Conservation (phyloP, 37 sponge, comb jelly and placozoan genomes). For the Halichondria panicea region DNA sequence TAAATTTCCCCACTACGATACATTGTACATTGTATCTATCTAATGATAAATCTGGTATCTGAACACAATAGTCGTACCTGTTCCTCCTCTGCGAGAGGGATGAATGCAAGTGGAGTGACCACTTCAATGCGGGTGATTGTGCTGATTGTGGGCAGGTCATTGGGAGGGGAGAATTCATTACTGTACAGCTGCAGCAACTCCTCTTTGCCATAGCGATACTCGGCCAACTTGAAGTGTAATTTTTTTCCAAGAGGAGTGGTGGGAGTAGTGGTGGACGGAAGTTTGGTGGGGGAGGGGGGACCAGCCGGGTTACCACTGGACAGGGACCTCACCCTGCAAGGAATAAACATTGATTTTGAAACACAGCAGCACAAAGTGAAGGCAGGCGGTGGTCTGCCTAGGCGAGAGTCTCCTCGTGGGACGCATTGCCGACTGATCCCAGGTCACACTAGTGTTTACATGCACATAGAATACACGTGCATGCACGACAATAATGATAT, state of each 20-base stretch:
- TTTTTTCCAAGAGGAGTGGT: neutral
- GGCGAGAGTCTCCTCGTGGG: too few relatives aligned
- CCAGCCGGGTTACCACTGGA: neutral
- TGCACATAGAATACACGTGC: too few relatives aligned
- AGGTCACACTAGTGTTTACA: too few relatives aligned
- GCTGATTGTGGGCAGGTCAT: conserved; percentile 12
- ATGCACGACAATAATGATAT: too few relatives aligned
- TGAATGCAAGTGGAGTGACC: conserved; percentile 49
- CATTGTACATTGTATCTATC: too few relatives aligned
- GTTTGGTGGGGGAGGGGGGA: conserved; percentile 19
- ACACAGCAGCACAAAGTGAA: too few relatives aligned
- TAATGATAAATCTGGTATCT: too few relatives aligned
- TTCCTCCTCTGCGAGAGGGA: conserved; percentile 76
- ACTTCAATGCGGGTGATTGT: conserved; percentile 16
- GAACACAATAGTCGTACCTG: too few relatives aligned
- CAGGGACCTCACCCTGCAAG: conserved; percentile 40
- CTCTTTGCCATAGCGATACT: conserved; percentile 77
- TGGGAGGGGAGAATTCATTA: conserved; percentile 18
- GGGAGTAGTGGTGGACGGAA: neutral
- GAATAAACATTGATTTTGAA: too few relatives aligned
- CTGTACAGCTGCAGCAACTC: conserved; percentile 67
- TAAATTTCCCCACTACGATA: too few relatives aligned
- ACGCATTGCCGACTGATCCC: too few relatives aligned
- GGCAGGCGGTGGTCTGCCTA: too few relatives aligned
- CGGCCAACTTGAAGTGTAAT: conserved; percentile 55